Evolutionary conservation across 2,797 vertebrate genomes (phyloP).

Genomic region (Halcyon smyrnensis): DNA sequence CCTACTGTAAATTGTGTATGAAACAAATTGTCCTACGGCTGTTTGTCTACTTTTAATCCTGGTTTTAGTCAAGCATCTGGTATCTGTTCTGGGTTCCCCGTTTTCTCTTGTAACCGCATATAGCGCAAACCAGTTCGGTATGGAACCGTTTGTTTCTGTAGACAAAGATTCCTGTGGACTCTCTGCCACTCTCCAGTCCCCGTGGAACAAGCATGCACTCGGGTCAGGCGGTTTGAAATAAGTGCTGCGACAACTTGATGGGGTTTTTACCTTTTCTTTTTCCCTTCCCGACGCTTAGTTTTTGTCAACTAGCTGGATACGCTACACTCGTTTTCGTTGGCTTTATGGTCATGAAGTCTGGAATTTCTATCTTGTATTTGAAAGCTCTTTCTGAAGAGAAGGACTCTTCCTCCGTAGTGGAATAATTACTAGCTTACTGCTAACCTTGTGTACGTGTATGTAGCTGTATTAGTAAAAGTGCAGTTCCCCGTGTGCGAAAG

Average conservation of each 20-base stretch:
- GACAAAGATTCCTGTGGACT: constrained; percentile 66
- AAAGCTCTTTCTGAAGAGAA: constrained; percentile 72
- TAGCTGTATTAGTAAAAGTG: constrained; percentile 71
- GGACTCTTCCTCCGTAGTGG: constrained; percentile 71
- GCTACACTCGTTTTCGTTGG: constrained; percentile 64
- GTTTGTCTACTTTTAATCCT: constrained; percentile 62
- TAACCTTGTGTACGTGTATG: constrained; percentile 77
- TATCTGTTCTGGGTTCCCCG: constrained; percentile 70
- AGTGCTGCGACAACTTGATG: constrained; percentile 60
- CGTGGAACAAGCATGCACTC: constrained; percentile 73
- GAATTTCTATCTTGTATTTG: constrained; percentile 62
- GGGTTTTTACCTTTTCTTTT: constrained; percentile 62
- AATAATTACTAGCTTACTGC: constrained; percentile 67
- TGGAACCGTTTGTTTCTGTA: constrained; percentile 47
- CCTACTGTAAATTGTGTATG: constrained; percentile 78
- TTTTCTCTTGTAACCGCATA: constrained; percentile 65
- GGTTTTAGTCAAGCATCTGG: constrained; percentile 73
- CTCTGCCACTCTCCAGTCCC: constrained; percentile 51
- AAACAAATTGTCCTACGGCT: constrained; percentile 68
- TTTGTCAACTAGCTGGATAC: constrained; percentile 50
- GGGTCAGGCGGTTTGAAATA: constrained; percentile 65
- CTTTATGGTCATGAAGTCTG: constrained; percentile 54
- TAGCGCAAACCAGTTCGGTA: constrained; percentile 59
- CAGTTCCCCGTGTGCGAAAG: constrained; percentile 64
- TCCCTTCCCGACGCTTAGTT: constrained; percentile 55